Evolutionary conservation across 2,797 vertebrate species (phyloP).

Genomic region (Eleutherodactylus coqui): DNA sequence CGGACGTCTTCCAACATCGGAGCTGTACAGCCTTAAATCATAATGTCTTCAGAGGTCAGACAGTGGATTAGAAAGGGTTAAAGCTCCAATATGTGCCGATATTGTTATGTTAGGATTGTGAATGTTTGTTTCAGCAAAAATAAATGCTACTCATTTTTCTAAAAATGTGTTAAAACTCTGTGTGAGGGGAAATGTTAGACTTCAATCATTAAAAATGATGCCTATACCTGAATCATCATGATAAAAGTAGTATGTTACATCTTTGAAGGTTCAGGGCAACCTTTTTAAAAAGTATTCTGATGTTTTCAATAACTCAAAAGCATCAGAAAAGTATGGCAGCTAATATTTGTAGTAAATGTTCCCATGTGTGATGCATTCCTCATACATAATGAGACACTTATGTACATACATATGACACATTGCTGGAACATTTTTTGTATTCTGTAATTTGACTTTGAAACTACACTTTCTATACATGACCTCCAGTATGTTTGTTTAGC

Average conservation of each 20-base stretch:
- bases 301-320: background rate
- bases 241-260: background rate
- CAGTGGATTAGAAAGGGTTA: too few species aligned
- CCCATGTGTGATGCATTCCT: background rate
- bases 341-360: background rate
- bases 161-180: background rate
- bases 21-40: too few species aligned
- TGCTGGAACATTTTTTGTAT: background rate
- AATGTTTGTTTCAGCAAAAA: too few species aligned
- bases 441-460: background rate
- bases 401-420: background rate
- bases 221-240: background rate
- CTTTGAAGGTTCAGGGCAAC: background rate
- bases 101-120: too few species aligned
- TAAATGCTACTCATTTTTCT: too few species aligned
- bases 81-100: too few species aligned
- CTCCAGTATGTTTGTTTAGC: background rate
- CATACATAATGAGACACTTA: constrained; percentile 5
- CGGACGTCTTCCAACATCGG: too few species aligned
- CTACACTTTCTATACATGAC: constrained; percentile 8
- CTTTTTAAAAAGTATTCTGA: background rate
- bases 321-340: background rate
- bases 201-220: background rate
- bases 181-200: background rate
- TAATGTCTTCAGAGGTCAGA: too few species aligned